Evolutionary conservation across 2,113 vertebrate genomes (phyloP).

Genomic region (Periophthalmus modestus): DNA sequence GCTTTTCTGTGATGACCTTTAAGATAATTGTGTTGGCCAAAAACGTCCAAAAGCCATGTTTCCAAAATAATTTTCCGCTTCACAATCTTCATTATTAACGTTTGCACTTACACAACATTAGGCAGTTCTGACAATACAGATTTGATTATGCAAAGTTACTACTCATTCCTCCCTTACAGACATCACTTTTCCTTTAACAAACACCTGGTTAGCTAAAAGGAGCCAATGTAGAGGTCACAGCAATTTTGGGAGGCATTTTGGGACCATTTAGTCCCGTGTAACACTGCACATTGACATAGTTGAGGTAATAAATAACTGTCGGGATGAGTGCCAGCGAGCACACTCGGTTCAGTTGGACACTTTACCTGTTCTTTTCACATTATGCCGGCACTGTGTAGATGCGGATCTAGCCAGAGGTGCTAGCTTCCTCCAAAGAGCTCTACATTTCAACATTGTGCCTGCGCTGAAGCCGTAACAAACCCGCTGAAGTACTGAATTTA

Average conservation of each 20-base stretch:
- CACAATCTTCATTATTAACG: neutral
- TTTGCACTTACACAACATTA: too few relatives aligned
- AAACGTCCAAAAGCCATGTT: neutral
- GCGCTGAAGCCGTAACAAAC: constrained; percentile 23
- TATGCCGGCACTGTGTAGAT: constrained; percentile 71
- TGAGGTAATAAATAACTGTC: neutral
- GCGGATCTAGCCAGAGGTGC: constrained; percentile 69
- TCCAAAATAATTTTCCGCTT: neutral
- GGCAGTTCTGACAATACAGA: neutral
- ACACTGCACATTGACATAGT: neutral
- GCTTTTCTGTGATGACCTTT: neutral
- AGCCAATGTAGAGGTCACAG: constrained; percentile 43
- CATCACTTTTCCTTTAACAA: constrained; percentile 6
- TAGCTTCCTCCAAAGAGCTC: constrained; percentile 67
- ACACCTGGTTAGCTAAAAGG: constrained; percentile 32
- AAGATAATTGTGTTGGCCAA: neutral
- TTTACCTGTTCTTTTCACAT: constrained; percentile 68
- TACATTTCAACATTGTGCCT: constrained; percentile 75
- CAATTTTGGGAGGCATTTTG: neutral
- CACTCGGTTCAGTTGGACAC: constrained; percentile 29
- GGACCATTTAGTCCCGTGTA: neutral
- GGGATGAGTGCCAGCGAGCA: constrained; percentile 5
- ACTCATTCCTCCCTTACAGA: neutral
- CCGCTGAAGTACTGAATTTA: constrained; percentile 9
- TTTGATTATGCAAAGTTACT: neutral